Base-by-base conservation (phyloP, 2,113 vertebrate species). In the Gila orcuttii region DNA sequence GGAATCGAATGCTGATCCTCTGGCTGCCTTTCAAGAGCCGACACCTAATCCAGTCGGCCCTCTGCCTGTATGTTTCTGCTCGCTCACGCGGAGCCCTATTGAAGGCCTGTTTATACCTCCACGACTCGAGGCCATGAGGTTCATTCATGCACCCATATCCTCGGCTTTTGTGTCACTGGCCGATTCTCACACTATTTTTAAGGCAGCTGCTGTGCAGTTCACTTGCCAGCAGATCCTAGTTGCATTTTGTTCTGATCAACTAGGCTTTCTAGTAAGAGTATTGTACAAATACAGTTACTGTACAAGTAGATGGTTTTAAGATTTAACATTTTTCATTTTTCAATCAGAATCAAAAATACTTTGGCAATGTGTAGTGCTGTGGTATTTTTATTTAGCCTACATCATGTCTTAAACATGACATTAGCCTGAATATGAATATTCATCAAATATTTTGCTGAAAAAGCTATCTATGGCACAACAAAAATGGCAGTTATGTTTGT, bases 1-100 rank as follows among this genome's bases (percentile, higher is more conserved):
- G 90, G 93, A 95, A 94, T 94, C 93, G 92, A 93, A 94, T 94
- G 92, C 93, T 93, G 94, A 93, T 94, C 93, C 94, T 93, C 93
- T 96, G 95, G 95, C 93, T 71, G 88, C 79, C 86, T 93, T 93
- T 94, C 96, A 94, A 90, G 91, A 52, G 86, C 84, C 88, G 89
- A 84, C 90, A 88, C 81, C 90, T 93, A 93, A 93, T 93, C 91
- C 89, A 91, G 91, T 92, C 88, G 90, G 83, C 87, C 59, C 11
- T 59, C 88, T 82, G 85, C 84, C 87, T 90, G 89, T 86, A 88
- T 85, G 88, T 90, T 88, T 90, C 85, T 87, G 89, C 89, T 87
- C 87, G 83, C 87, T 89, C 89, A 93, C 85, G 59, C 94, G 92
- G 92, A 88, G 88, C 84, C 88, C 90, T 86, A 85, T 89, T 88